These are phyloP conservation scores for Drosophila pruinosa DNA, from an alignment of 1,140 invertebrate genomes.

Conservation along the genomic window DNA sequence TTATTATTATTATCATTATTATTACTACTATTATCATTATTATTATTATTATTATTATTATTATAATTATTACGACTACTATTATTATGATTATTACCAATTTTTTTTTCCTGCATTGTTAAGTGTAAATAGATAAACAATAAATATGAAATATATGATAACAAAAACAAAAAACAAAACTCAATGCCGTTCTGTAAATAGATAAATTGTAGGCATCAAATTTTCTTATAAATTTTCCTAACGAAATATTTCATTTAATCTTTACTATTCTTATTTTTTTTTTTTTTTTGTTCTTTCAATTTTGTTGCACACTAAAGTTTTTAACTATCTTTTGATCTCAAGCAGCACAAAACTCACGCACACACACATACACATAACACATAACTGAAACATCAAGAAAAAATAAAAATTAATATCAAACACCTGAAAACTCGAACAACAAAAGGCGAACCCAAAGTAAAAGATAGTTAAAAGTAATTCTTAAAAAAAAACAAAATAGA, in stretches of 20 bases:
- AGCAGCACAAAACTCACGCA: conserved; percentile 50
- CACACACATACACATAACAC: conserved; percentile 11
- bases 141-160: conserved; percentile 33
- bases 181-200: conserved; percentile 60
- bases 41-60: conserved; percentile 36
- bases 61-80: conserved; percentile 36
- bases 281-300: conserved; percentile 36
- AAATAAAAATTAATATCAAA: conserved; percentile 16
- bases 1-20: conserved; percentile 42
- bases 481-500: conserved; percentile 12
- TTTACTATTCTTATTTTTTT: conserved; percentile 10
- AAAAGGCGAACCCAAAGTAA: conserved; percentile 69
- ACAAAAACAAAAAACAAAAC: conserved; percentile 1
- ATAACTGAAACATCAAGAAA: neutral
- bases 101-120: conserved; percentile 41
- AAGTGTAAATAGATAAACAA: conserved; percentile 64
- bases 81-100: conserved; percentile 34
- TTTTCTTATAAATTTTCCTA: conserved; percentile 22
- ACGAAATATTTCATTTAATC: conserved; percentile 20
- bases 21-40: conserved; percentile 41
- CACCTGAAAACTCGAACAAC: conserved; percentile 32
- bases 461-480: conserved; percentile 66
- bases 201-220: conserved; percentile 29
- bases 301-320: conserved; percentile 34
- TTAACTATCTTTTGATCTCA: conserved; percentile 82